phyloP scores from a whole-genome alignment of 2,888 invertebrate species.

The Hipparchia sbordonii region DNA sequence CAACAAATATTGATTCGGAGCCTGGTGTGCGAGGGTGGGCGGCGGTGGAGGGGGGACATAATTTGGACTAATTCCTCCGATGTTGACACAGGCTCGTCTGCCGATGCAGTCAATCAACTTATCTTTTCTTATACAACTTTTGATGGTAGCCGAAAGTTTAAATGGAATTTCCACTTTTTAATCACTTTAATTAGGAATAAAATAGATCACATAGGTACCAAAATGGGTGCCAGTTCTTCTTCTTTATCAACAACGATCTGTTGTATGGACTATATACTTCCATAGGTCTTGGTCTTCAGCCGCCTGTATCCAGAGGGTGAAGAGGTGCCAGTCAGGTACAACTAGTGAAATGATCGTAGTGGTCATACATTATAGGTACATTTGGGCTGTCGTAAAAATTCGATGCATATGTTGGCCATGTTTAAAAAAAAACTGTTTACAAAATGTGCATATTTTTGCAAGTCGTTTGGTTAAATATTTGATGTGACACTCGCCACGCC shows the following conservation, averaged over 20 bases:
- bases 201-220: too few relatives aligned
- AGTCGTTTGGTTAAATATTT: slow-evolving; percentile 39
- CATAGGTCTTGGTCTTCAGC: too few relatives aligned
- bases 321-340: too few relatives aligned
- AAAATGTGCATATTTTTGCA: slow-evolving; percentile 31
- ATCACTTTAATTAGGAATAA: not conserved
- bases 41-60: slow-evolving; percentile 64
- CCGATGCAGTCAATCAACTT: slow-evolving; percentile 66
- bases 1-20: slow-evolving; percentile 83
- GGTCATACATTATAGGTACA: too few relatives aligned
- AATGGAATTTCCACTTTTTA: slow-evolving; percentile 20
- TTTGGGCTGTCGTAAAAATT: too few relatives aligned
- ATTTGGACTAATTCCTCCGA: slow-evolving; percentile 81
- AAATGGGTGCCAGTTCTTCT: too few relatives aligned
- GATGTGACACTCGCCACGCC: slow-evolving; percentile 48
- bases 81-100: slow-evolving; percentile 80
- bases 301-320: too few relatives aligned
- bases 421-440: slow-evolving; percentile 10
- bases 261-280: too few relatives aligned
- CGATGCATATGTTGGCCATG: slow-evolving; percentile 4
- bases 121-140: slow-evolving; percentile 65
- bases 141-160: slow-evolving; percentile 41
- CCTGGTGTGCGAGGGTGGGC: slow-evolving; percentile 56
- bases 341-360: too few relatives aligned
- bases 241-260: too few relatives aligned